Evolutionary conservation across 2,113 vertebrate genomes (phyloP), one percentile per base, ranked within the genome.

Genomic region (Zapus hudsonius): DNA sequence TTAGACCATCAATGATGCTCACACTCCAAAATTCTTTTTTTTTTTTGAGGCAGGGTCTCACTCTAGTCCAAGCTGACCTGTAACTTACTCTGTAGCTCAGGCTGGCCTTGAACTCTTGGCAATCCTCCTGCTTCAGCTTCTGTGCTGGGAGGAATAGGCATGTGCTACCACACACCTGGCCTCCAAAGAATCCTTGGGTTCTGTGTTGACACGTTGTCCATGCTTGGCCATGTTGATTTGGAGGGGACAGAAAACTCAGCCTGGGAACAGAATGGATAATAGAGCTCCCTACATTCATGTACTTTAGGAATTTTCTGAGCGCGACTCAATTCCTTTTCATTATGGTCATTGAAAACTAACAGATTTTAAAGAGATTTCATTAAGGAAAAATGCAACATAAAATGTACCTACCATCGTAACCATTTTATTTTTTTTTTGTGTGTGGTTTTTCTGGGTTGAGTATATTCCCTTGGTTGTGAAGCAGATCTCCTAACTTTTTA

Each of bases 281-380:
- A 79, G 57, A 90, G n/a, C n/a, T n/a, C n/a, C 1, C 2, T 76
- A 36, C 13, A 12, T 95, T 74, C 3, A 1, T 87, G 61, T 42
- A 12, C 55, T 8, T 40, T 74, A 78, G n/a, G 29, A 82, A 59
- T 92, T 27, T 90, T 89, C 33, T 61, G 70, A 87, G 15, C 7
- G 29, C 74, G 61, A 47, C 38, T 82, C 84, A 83, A 76, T 79
- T 96, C 38, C 44, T 74, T 33, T 91, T 87, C 27, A 44, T 74
- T 83, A 84, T 12, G 31, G 31, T 70, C 75, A 94, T 91, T 16
- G n/a, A 89, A 75, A 82, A 94, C 31, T 33, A 92, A 82, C 6
- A 52, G 40, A 79, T 55, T 86, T 57, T 36, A 2, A 3, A 20
- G 47, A 63, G 17, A 20, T 38, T 3, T 83, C 13, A 76, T 83